These are phyloP conservation scores for Agapostemon virescens DNA, from an alignment of 2,888 invertebrate species.

Conservation along the genomic window DNA sequence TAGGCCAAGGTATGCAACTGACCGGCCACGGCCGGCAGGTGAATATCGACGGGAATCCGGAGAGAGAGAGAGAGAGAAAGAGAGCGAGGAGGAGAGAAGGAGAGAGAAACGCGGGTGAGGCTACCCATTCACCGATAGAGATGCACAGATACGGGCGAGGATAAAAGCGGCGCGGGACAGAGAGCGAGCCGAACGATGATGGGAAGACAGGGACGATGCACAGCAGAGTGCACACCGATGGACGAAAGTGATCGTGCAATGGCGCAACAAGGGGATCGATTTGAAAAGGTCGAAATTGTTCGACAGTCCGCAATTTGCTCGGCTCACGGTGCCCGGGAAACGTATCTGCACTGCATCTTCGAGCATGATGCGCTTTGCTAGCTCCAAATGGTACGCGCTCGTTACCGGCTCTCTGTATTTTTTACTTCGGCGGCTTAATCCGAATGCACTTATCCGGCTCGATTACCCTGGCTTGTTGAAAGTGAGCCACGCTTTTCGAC, in stretches of 20 bases:
- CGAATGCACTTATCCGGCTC: neutral
- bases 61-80: neutral
- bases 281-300: slow-evolving; percentile 8
- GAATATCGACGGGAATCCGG: slow-evolving; percentile 56
- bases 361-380: neutral
- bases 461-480: neutral
- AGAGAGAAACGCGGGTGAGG: neutral
- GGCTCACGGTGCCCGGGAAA: neutral
- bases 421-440: neutral
- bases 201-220: neutral
- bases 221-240: neutral
- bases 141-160: slow-evolving; percentile 2
- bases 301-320: slow-evolving; percentile 5
- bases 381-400: neutral
- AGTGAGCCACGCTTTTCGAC: neutral
- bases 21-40: slow-evolving; percentile 53
- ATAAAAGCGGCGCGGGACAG: neutral
- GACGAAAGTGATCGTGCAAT: neutral
- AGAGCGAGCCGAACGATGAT: neutral
- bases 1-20: slow-evolving; percentile 58
- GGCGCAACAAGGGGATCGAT: slow-evolving; percentile 12
- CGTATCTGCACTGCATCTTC: neutral
- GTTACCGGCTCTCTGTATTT: neutral
- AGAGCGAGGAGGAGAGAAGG: neutral
- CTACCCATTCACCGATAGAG: slow-evolving; percentile 2